Percentiles rank a stretch among this genome's conserved stretches.
Conservation (phyloP, 2,888 invertebrate genomes). For the Melanchra persicariae region DNA sequence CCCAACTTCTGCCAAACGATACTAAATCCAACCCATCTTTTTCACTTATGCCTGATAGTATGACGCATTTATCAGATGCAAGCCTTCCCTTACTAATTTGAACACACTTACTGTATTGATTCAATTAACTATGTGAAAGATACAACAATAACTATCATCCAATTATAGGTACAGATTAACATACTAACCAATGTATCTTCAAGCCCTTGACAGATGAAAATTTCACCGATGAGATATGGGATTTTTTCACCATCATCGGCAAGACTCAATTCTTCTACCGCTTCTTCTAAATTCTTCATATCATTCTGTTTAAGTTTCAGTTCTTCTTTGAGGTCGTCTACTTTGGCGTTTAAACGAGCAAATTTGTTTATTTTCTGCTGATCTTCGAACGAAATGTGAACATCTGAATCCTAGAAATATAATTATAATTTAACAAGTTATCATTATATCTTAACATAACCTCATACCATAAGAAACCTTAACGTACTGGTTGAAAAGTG, state of each 20-base stretch:
- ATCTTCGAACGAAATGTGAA: slow-evolving; percentile 98
- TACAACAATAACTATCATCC: too few relatives aligned
- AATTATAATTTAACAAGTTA: slow-evolving; percentile 13
- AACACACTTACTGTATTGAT: too few relatives aligned
- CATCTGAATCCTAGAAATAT: slow-evolving; percentile 94
- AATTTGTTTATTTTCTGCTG: slow-evolving; percentile 99
- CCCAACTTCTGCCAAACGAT: too few relatives aligned
- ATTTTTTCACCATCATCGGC: slow-evolving; percentile 94
- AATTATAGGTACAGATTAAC: not conserved
- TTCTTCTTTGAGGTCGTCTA: slow-evolving; percentile 97
- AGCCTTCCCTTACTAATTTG: too few relatives aligned
- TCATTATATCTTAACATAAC: slow-evolving; percentile 44
- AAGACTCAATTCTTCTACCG: slow-evolving; percentile 95
- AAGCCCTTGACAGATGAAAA: slow-evolving; percentile 95
- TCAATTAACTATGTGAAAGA: too few relatives aligned
- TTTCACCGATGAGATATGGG: slow-evolving; percentile 97
- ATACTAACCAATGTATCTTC: slow-evolving; percentile 93
- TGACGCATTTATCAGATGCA: too few relatives aligned
- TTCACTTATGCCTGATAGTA: too few relatives aligned
- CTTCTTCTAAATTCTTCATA: slow-evolving; percentile 97
- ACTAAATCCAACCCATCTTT: too few relatives aligned
- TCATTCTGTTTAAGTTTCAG: slow-evolving; percentile 96
- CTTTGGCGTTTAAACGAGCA: slow-evolving; percentile 97
- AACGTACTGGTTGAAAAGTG: slow-evolving; percentile 93
- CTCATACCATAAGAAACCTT: slow-evolving; percentile 30